Evolutionary conservation across 2,113 vertebrate species (phyloP), one percentile per base, ranked within the genome.

Genomic region (Coturnix japonica): DNA sequence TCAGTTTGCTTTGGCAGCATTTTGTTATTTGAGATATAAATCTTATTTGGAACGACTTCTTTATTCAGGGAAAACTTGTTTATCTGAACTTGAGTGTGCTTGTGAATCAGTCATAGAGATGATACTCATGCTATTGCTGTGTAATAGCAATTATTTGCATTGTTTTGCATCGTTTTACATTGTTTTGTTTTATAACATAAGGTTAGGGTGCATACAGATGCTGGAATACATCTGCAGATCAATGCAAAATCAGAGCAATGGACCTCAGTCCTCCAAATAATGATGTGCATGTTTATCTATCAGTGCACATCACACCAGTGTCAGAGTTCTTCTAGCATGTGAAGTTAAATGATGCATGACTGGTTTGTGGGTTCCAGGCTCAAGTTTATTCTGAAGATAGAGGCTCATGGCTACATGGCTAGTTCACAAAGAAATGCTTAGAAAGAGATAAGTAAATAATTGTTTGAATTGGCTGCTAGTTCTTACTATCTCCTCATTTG

Each of bases 21-120:
- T 95, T 93, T 3, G 1, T 90, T 95, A 63, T 87, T 89, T 91
- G 84, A 87, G 81, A 79, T 74, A 66, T 90, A 94, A 91, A 90
- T 95, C 77, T 91, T 86, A 86, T 59, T 39, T 76, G 44, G 66
- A 90, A 81, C 35, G 73, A 81, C 35, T 65, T 87, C 84, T 83
- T 82, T 86, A 69, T 66, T 81, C 41, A 6, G 49, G 80, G 73
- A 89, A 14, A 81, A 75, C 75, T 69, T 83, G 51, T 95, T 93
- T 77, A 18, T 91, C 43, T 90, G 37, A 94, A 87, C 90, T 81
- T 81, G 73, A 72, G 87, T 93, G 57, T 78, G 44, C 85, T 87
- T 81, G 37, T 44, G 65, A 85, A 69, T 86, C 81, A 76, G 59
- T 79, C 77, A 11, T 23, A 61, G 69, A 73, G 70, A 57, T 54